A percentile compares a stretch with the other conserved stretches of the same genome.
Evolutionary conservation across 2,797 vertebrate genomes (phyloP).

Genomic region (Aulostomus chinensis): DNA sequence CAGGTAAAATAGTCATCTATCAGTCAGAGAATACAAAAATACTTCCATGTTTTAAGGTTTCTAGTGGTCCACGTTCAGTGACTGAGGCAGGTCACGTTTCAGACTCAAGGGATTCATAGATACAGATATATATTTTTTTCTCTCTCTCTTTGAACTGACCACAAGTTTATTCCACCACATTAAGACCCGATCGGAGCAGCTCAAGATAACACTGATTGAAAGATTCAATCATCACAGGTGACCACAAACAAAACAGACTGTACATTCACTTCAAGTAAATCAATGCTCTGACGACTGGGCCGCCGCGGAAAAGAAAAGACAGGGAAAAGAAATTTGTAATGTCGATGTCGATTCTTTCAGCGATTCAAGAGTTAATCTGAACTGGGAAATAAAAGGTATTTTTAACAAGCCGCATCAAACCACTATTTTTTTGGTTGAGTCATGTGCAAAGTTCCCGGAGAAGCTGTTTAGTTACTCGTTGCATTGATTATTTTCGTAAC

Average conservation of each 20-base stretch:
- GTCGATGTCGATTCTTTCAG: too few relatives aligned
- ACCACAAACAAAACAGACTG: conserved; percentile 19
- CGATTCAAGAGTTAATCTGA: too few relatives aligned
- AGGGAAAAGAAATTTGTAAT: too few relatives aligned
- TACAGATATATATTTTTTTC: not conserved
- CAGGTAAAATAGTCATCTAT: conserved; percentile 20
- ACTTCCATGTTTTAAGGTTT: conserved; percentile 17
- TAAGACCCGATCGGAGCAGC: conserved; percentile 6
- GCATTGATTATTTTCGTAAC: conserved; percentile 84
- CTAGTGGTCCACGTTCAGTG: conserved; percentile 5
- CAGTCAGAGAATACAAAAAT: conserved; percentile 43
- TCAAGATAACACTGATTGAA: conserved; percentile 13
- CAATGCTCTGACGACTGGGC: conserved; percentile 10
- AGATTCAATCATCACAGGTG: conserved; percentile 9
- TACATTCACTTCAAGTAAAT: conserved; percentile 53
- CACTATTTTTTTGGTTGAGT: conserved; percentile 26
- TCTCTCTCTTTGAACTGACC: conserved; percentile 1
- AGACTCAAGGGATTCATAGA: not conserved
- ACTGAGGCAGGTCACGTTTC: not conserved
- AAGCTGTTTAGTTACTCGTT: conserved; percentile 72
- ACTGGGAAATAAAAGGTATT: not conserved
- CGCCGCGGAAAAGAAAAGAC: not conserved
- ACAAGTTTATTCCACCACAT: conserved; percentile 5
- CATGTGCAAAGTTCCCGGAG: conserved; percentile 64
- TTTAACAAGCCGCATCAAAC: not conserved